Conservation (phyloP, 1,140 invertebrate genomes). For the Thaumetopoea pityocampa region DNA sequence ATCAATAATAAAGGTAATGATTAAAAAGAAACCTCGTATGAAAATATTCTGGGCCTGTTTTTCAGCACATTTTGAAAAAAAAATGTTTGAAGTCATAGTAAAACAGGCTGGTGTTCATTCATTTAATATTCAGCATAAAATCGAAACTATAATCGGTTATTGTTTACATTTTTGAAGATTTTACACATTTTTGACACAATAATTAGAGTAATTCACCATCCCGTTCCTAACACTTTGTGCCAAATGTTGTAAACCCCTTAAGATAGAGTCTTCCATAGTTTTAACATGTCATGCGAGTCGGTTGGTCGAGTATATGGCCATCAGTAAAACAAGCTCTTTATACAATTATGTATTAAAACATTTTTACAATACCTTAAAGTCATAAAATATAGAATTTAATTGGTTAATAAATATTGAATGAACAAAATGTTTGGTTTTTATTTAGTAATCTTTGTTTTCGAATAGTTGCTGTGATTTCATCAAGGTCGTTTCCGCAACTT, state of each 20-base stretch:
- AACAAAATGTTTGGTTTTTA: slow-evolving; percentile 35
- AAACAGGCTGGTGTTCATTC: too few species aligned
- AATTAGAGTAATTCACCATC: slow-evolving; percentile 21
- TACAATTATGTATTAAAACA: slow-evolving; percentile 64
- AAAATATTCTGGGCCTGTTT: too few species aligned
- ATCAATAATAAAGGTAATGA: too few species aligned
- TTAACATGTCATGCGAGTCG: slow-evolving; percentile 40
- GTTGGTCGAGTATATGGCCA: too few species aligned
- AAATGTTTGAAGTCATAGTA: too few species aligned
- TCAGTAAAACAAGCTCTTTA: slow-evolving; percentile 45
- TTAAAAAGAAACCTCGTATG: too few species aligned
- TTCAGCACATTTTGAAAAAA: too few species aligned
- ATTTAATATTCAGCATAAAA: too few species aligned
- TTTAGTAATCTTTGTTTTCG: slow-evolving; percentile 37
- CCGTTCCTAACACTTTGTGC: slow-evolving; percentile 44
- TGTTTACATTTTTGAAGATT: slow-evolving; percentile 11
- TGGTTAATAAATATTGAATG: slow-evolving; percentile 63
- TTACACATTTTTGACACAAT: slow-evolving; percentile 21
- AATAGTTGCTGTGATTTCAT: slow-evolving; percentile 52
- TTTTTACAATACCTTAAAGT: slow-evolving; percentile 67
- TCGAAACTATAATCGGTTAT: too few species aligned
- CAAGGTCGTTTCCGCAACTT: slow-evolving; percentile 35
- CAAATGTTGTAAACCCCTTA: slow-evolving; percentile 35
- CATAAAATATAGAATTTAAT: slow-evolving; percentile 57
- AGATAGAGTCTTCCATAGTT: slow-evolving; percentile 60